Evolutionary conservation across 2,797 vertebrate genomes (phyloP).

Genomic region (Lithobates pipiens): DNA sequence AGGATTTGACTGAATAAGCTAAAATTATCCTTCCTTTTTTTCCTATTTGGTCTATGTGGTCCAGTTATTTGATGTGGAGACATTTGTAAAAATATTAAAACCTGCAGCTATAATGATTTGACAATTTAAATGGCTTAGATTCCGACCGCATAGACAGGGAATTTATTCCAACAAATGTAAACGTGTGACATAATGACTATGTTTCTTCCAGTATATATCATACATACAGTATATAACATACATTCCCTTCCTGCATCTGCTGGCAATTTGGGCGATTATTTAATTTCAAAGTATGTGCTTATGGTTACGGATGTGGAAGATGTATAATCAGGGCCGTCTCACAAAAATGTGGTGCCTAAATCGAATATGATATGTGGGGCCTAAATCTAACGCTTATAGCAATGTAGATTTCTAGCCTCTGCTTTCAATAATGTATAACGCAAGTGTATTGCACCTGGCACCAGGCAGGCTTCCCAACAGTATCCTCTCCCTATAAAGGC

Average conservation of each 20-base stretch:
- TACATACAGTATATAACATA: neutral
- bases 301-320: neutral
- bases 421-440: too few relatives aligned
- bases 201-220: neutral
- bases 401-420: too few relatives aligned
- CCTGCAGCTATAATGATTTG: neutral
- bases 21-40: neutral
- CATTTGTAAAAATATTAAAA: neutral
- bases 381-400: neutral
- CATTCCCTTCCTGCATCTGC: neutral
- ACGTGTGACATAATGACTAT: neutral
- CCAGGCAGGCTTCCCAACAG: too few relatives aligned
- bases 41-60: neutral
- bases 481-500: too few relatives aligned
- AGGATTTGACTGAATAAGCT: neutral
- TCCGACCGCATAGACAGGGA: neutral
- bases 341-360: neutral
- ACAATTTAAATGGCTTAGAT: neutral
- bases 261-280: neutral
- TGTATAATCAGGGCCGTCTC: neutral
- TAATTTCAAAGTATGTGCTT: neutral
- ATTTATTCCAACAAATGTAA: conserved; percentile 2
- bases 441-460: neutral
- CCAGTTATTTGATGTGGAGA: neutral
- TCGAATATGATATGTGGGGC: neutral